Conservation (phyloP, 2,113 vertebrate genomes). For the Coptodon bakossiorum region DNA sequence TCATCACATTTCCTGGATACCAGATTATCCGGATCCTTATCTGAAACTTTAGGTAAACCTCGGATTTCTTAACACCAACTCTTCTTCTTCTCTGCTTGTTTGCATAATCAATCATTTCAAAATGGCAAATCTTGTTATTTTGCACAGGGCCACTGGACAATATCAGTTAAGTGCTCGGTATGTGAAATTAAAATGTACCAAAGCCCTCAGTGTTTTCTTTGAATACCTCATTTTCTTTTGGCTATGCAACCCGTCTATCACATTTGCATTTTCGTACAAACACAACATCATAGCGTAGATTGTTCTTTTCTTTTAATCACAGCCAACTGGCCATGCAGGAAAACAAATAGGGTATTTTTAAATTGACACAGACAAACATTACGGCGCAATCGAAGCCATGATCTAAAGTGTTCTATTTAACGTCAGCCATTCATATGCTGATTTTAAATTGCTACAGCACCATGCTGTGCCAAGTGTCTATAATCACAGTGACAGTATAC, state of each 20-base stretch:
- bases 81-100: not conserved
- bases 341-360: constrained; percentile 16
- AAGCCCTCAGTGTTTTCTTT: not conserved
- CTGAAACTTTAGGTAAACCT: not conserved
- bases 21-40: not conserved
- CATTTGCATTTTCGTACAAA: constrained; percentile 1
- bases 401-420: constrained; percentile 39
- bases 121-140: not conserved
- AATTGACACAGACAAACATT: constrained; percentile 37
- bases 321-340: not conserved
- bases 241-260: not conserved
- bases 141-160: not conserved
- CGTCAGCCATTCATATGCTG: constrained; percentile 33
- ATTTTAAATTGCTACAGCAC: constrained; percentile 41
- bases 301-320: constrained; percentile 1
- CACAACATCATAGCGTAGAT: not conserved
- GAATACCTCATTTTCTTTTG: not conserved
- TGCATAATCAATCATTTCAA: not conserved
- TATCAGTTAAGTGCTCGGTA: not conserved
- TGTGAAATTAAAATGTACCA: not conserved
- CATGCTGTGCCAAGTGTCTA: constrained; percentile 41
- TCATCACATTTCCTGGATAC: not conserved
- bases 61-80: not conserved
- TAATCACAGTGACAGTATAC: constrained; percentile 50
- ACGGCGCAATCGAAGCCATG: constrained; percentile 6